phyloP scores from a whole-genome alignment of 2,797 vertebrate species.

The Melanotaenia pygmaea region DNA sequence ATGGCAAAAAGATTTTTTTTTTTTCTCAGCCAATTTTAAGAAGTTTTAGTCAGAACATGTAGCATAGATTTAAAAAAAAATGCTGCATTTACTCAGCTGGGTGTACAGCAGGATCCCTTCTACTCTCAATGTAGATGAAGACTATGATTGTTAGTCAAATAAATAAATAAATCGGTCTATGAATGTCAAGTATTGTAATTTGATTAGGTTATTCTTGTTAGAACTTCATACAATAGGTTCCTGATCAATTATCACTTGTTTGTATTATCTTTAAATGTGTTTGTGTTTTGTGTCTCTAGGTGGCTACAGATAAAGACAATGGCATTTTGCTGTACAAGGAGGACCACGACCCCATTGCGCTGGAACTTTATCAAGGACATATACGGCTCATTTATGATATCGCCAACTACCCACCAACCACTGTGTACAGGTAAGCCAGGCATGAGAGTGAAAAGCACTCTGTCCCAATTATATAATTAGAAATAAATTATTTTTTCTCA shows the following conservation, averaged over 20 bases:
- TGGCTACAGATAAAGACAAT: slow-evolving; percentile 95
- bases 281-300: slow-evolving; percentile 70
- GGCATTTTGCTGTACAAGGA: slow-evolving; percentile 95
- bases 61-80: too few relatives aligned
- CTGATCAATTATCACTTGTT: neutral
- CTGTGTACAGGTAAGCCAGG: slow-evolving; percentile 71
- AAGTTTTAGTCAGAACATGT: too few relatives aligned
- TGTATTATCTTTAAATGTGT: neutral
- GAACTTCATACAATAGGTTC: too few relatives aligned
- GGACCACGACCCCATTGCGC: slow-evolving; percentile 92
- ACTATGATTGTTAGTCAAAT: neutral
- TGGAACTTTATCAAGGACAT: slow-evolving; percentile 96
- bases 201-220: neutral
- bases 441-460: neutral
- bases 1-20: too few relatives aligned
- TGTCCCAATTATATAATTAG: neutral
- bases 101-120: too few relatives aligned
- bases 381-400: slow-evolving; percentile 94
- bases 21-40: too few relatives aligned
- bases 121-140: too few relatives aligned
- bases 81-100: too few relatives aligned
- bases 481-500: too few relatives aligned
- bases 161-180: neutral
- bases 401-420: slow-evolving; percentile 89
- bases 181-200: neutral